Conservation (phyloP, 2,888 invertebrate species). For the Dicyrtoma fusca region DNA sequence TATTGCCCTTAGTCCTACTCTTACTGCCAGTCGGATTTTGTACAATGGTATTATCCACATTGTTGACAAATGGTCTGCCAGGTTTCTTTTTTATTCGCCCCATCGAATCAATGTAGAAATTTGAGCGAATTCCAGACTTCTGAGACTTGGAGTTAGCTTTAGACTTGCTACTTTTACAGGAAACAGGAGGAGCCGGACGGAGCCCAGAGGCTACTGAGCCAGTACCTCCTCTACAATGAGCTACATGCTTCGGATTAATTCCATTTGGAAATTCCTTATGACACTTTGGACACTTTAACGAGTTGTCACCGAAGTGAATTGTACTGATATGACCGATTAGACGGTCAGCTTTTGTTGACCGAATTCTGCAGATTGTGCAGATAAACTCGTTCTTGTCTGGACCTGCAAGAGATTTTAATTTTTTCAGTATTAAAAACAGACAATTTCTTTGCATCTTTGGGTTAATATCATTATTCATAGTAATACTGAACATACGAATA, state of each 20-base stretch:
- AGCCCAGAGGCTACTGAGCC: not conserved
- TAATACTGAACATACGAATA: slow-evolving; percentile 8
- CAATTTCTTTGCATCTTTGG: not conserved
- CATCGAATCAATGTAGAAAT: not conserved
- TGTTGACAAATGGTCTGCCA: slow-evolving; percentile 14
- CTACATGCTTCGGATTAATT: not conserved
- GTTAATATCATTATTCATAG: not conserved
- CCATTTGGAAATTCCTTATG: not conserved
- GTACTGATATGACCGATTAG: slow-evolving; percentile 12
- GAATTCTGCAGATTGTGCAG: slow-evolving; percentile 28
- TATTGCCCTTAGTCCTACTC: not conserved
- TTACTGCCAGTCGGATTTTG: not conserved
- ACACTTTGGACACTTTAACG: slow-evolving; percentile 1
- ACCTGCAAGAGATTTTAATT: not conserved
- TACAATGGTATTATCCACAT: not conserved
- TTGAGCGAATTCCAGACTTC: not conserved
- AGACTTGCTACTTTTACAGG: too few species aligned
- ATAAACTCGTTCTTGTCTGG: slow-evolving; percentile 9
- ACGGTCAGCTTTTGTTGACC: slow-evolving; percentile 7
- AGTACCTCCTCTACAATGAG: not conserved
- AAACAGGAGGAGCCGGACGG: too few species aligned
- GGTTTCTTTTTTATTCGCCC: not conserved
- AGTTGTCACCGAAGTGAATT: slow-evolving; percentile 30
- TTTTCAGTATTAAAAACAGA: too few species aligned
- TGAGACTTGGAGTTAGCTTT: too few species aligned